Evolutionary conservation across 2,797 vertebrate genomes (phyloP), one percentile per base, ranked within the genome.

Genomic region (Sebastiscus albofasciatus): DNA sequence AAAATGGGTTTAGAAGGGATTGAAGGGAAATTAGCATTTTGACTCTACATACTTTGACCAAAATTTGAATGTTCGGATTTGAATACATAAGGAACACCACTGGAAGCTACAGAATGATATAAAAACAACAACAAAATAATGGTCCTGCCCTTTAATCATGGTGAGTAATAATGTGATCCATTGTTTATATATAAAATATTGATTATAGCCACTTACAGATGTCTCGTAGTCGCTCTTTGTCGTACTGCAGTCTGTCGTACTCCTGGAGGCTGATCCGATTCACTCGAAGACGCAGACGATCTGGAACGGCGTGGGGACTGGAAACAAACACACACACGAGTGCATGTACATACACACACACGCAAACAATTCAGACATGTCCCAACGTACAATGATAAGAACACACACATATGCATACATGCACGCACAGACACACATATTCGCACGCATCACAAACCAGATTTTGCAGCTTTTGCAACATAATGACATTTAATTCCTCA

Each of bases 211-310:
- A 60, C 59, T 98, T 94, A 99, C 98, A 99, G 85, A 97, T 96
- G 95, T 99, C 98, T 52, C 98, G 96, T 6, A 99, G 97, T 1
- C 97, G 97, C 33, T 99, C 98, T 81, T 99, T 99, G 95, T 99
- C 97, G 0, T 97, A 98, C 92, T 99, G 98, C 73, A 99, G 96
- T 31, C 95, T 95, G 95, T 99, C 98, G 1, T 99, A 99, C 77
- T 99, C 98, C 83, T 97, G 97, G 56, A 99, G 96, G 92, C 97
- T 94, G 93, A 99, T 97, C 74, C 97, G 96, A 92, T 99, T 99
- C 90, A 99, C 98, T 20, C 98, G 96, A 81, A 99, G 97, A 56
- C 98, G 95, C 79, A 99, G 95, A 8, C 98, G 97, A 64, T 99
- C 98, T 16, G 98, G 98, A 80, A 99, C 96, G 18, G 97, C 97